Conservation (phyloP, 2,113 vertebrate species). For the Numenius arquata region DNA sequence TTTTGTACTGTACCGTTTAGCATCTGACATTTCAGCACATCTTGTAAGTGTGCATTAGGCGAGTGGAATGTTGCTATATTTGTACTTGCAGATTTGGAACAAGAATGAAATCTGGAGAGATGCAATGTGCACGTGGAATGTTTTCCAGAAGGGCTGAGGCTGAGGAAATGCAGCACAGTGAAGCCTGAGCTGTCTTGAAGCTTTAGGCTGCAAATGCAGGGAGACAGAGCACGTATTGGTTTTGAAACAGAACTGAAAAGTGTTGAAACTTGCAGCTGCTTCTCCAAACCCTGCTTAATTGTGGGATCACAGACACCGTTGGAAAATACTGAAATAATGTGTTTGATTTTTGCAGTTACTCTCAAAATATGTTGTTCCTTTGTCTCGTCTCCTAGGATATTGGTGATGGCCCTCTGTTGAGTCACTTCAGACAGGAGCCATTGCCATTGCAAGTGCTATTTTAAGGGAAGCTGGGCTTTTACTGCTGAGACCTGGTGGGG, state of each 20-base stretch:
- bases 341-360: background rate
- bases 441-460: background rate
- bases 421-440: background rate
- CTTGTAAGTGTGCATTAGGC: background rate
- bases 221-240: rapidly evolving
- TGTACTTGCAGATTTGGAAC: slow-evolving; percentile 33
- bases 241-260: background rate
- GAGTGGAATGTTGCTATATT: slow-evolving; percentile 47
- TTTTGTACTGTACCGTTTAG: background rate
- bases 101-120: slow-evolving; percentile 31
- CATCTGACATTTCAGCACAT: slow-evolving; percentile 42
- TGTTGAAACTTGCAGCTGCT: background rate
- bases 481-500: background rate
- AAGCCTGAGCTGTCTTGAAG: background rate
- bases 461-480: background rate
- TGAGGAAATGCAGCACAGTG: background rate
- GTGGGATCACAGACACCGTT: background rate
- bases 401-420: background rate
- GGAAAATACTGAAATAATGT: background rate
- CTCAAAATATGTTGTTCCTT: background rate
- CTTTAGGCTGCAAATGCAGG: background rate
- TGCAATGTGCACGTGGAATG: background rate
- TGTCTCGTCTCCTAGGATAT: background rate
- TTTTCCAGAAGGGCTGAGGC: background rate
- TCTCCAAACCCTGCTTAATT: background rate